phyloP scores from a whole-genome alignment of 2,888 invertebrate genomes.

The Lepidochrysops patricia region DNA sequence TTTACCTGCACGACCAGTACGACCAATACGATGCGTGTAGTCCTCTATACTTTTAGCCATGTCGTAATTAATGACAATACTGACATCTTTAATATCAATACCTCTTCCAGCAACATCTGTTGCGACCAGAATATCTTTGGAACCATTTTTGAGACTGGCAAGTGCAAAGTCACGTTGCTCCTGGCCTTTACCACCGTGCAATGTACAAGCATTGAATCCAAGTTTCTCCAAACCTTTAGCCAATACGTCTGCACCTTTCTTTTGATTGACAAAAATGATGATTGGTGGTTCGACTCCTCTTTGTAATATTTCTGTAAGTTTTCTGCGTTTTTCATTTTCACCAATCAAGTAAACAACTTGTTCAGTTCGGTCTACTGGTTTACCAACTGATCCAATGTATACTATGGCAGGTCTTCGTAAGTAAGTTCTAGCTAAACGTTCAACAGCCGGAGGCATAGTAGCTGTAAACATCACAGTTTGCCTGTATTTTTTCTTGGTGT shows the following conservation, averaged over 20 bases:
- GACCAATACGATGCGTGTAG: slow-evolving; percentile 98
- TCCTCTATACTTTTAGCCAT: slow-evolving; percentile 99
- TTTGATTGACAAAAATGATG: slow-evolving; percentile 99
- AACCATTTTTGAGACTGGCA: slow-evolving; percentile 95
- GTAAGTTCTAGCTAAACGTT: slow-evolving; percentile 95
- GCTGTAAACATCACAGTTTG: slow-evolving; percentile 99
- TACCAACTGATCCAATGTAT: slow-evolving; percentile 96
- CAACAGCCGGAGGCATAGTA: slow-evolving; percentile 99
- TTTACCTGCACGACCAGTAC: slow-evolving; percentile 99
- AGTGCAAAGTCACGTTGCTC: slow-evolving; percentile 99
- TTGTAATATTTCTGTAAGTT: slow-evolving; percentile 92
- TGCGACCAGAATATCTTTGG: slow-evolving; percentile 98
- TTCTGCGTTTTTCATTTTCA: slow-evolving; percentile 96
- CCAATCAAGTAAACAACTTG: slow-evolving; percentile 97
- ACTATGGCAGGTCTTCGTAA: slow-evolving; percentile 96
- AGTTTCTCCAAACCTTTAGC: slow-evolving; percentile 97
- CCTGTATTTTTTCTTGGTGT: slow-evolving; percentile 95
- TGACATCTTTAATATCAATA: slow-evolving; percentile 99
- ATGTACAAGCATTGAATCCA: slow-evolving; percentile 95
- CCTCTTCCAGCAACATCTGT: slow-evolving; percentile 99
- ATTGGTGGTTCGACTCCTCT: slow-evolving; percentile 96
- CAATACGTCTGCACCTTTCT: slow-evolving; percentile 98
- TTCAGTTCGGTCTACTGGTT: slow-evolving; percentile 97
- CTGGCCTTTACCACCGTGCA: slow-evolving; percentile 99
- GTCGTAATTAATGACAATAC: slow-evolving; percentile 99